Conservation (phyloP, 92 coral and sea anemone genomes). For the Heliopora coerulea region DNA sequence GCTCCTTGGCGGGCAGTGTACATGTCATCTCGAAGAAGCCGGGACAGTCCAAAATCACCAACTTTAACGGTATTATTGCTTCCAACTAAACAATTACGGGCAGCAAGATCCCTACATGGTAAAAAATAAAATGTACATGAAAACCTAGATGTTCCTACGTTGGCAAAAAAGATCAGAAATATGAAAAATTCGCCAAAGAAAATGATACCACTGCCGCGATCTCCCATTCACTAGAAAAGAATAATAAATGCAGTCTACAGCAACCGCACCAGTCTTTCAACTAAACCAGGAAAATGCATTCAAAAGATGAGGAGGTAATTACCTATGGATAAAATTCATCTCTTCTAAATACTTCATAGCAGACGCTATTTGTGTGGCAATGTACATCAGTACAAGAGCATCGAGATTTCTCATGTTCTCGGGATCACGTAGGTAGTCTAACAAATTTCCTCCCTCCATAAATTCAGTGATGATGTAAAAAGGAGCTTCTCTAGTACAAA, state of each 20-base stretch:
- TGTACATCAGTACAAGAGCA: slow-evolving; percentile 90
- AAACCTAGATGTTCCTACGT: too few relatives aligned
- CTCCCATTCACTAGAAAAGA: too few relatives aligned
- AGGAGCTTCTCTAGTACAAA: slow-evolving; percentile 96
- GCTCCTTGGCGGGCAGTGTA: slow-evolving; percentile 99
- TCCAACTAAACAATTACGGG: slow-evolving; percentile 92
- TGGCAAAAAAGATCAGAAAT: too few relatives aligned
- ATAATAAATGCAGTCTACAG: too few relatives aligned
- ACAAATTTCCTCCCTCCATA: slow-evolving; percentile 86
- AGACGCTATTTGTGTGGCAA: slow-evolving; percentile 89
- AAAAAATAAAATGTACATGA: neutral
- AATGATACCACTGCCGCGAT: too few relatives aligned
- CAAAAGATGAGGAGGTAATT: too few relatives aligned
- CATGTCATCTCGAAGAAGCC: slow-evolving; percentile 81
- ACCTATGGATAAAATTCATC: slow-evolving; percentile 97
- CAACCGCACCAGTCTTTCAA: neutral
- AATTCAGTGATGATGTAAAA: slow-evolving; percentile 92
- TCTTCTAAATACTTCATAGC: slow-evolving; percentile 91
- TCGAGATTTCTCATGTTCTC: slow-evolving; percentile 75
- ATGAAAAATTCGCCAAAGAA: too few relatives aligned
- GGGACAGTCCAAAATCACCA: slow-evolving; percentile 96
- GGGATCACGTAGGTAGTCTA: slow-evolving; percentile 86
- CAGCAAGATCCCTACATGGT: slow-evolving; percentile 88
- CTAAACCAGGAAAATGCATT: too few relatives aligned
- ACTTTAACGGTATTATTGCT: slow-evolving; percentile 93